Base-by-base conservation (phyloP, 1,140 invertebrate species). In the Magallana angulata region DNA sequence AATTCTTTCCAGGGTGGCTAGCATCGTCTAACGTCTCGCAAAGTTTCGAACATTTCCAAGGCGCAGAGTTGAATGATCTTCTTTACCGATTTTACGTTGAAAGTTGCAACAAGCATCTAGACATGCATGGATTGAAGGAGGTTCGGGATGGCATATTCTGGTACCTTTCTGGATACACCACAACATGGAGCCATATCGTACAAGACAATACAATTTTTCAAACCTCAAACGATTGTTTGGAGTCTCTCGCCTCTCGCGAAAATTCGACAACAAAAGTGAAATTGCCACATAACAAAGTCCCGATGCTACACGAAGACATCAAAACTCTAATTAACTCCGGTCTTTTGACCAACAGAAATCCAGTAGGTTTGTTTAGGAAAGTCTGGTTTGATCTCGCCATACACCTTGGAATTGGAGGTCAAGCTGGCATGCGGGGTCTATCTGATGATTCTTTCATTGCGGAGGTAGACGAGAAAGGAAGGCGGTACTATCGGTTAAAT, bases 331-430 rank as follows among this genome's bases (percentile, higher is more conserved):
- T 89, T n/a, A 48, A 85, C 5, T 89, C 88, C 11, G 88, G 88
- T 11, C 56, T 87, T 82, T 57, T 89, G 9, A 82, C 57, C n/a
- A 87, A 59, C 57, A 76, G 71, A 8, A 89, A 84, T 82, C 88
- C 88, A 36, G 48, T 87, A 24, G 88, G 88, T 18, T 83, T 89
- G 9, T 89, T 89, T 48, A 84, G 88, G 76, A 89, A 89, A 57
- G 88, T 89, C 1, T 89, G 88, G 88, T 87, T 87, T 82, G 88
- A 89, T 64, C 84, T 89, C 24, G 82, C 88, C 1, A 71, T 89
- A 18, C 88, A 89, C 24, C 80, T 89, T 18, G 88, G 88, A 7
- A 87, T 86, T 83, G 88, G 88, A 16, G 88, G 88, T 60, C 88
- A 89, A 76, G 86, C 88, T 9, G 88, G 85, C 6, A 84, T 89